Evolutionary conservation across 2,797 vertebrate species (phyloP).

Genomic region (Dipus sagitta): DNA sequence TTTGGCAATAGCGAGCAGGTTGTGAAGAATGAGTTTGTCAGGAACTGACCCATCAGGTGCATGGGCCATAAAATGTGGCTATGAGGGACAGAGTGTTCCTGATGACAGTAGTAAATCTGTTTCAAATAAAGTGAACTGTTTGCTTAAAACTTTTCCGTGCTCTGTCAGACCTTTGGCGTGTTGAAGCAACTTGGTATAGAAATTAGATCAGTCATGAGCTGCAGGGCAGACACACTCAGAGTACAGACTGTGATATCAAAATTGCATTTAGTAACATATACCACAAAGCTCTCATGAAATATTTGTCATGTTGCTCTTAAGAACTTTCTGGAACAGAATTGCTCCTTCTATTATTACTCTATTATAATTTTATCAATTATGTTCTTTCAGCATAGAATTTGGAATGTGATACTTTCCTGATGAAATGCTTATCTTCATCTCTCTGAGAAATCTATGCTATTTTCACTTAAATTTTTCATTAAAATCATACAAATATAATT

Average conservation of each 20-base stretch:
- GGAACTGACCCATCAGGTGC: slow-evolving; percentile 69
- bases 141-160: slow-evolving; percentile 80
- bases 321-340: slow-evolving; percentile 60
- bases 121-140: slow-evolving; percentile 83
- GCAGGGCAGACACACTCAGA: neutral
- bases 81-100: slow-evolving; percentile 75
- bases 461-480: slow-evolving; percentile 58
- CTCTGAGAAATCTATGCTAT: slow-evolving; percentile 42
- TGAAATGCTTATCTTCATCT: neutral
- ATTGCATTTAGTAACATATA: slow-evolving; percentile 57
- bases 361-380: neutral
- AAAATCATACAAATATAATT: slow-evolving; percentile 48
- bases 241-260: slow-evolving; percentile 63
- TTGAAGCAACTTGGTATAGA: slow-evolving; percentile 67
- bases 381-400: slow-evolving; percentile 3
- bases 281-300: slow-evolving; percentile 29
- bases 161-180: slow-evolving; percentile 64
- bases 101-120: slow-evolving; percentile 78
- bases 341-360: neutral
- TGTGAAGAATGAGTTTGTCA: slow-evolving; percentile 59
- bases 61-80: slow-evolving; percentile 73
- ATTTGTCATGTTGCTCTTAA: neutral
- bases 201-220: slow-evolving; percentile 58
- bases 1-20: neutral
- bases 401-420: slow-evolving; percentile 28